Percentiles rank a stretch among this genome's conserved stretches.
Conservation (phyloP, 1,140 invertebrate species). For the Monochamus saltuarius region DNA sequence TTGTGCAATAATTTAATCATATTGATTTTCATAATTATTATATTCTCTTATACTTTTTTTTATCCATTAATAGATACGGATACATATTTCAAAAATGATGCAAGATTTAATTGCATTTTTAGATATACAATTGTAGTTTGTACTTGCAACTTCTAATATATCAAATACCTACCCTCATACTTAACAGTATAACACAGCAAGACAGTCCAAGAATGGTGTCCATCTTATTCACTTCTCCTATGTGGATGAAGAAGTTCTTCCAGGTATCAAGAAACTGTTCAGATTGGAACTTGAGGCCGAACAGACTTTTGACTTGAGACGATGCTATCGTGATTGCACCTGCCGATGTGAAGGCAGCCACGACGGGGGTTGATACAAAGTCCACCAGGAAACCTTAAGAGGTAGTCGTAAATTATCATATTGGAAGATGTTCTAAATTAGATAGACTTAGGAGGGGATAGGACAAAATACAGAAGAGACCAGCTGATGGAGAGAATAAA, state of each 20-base stretch:
- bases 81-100: no score
- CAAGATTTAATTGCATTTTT: no score
- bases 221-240: conserved; percentile 56
- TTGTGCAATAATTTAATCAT: no score
- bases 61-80: no score
- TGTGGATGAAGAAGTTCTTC: conserved; percentile 57
- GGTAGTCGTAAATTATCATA: conserved; percentile 4
- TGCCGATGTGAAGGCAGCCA: conserved; percentile 84
- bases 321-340: conserved; percentile 82
- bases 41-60: no score
- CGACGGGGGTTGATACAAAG: conserved; percentile 82
- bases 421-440: not conserved
- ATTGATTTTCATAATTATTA: no score
- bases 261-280: conserved; percentile 65
- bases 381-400: conserved; percentile 78
- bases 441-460: no score
- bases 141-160: no score
- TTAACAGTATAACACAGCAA: conserved; percentile 62
- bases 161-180: conserved; percentile 59
- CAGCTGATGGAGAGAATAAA: no score
- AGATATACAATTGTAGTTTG: no score
- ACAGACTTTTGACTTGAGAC: conserved; percentile 74
- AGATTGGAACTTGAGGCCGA: conserved; percentile 65
- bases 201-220: conserved; percentile 65
- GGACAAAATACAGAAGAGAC: no score